Conservation (phyloP, 2,113 vertebrate species). For the Zosterops hypoxanthus region DNA sequence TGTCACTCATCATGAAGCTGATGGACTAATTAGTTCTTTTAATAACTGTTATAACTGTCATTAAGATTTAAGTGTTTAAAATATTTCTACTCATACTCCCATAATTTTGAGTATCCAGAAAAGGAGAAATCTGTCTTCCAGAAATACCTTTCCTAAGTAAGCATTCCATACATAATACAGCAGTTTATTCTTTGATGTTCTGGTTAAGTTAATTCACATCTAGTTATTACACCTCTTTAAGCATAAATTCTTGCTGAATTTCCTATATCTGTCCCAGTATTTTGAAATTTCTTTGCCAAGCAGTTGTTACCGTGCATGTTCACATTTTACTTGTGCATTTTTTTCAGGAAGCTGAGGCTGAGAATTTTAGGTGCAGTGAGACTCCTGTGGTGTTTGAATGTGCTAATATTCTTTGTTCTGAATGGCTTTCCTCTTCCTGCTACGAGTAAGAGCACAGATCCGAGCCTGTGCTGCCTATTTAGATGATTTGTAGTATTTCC, state of each 20-base stretch:
- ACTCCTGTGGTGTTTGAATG: background rate
- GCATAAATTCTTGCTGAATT: background rate
- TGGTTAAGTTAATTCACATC: background rate
- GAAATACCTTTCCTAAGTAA: background rate
- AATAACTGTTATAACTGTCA: background rate
- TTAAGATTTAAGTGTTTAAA: background rate
- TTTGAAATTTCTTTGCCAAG: background rate
- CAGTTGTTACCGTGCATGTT: background rate
- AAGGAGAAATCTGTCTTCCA: background rate
- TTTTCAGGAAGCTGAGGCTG: background rate
- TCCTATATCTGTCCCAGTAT: background rate
- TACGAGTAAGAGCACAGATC: background rate
- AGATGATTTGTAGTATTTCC: background rate
- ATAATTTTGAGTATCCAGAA: background rate
- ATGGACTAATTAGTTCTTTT: background rate
- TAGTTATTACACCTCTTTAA: background rate
- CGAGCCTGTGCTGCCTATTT: background rate
- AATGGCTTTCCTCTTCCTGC: background rate
- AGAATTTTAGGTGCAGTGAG: background rate
- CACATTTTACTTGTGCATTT: background rate
- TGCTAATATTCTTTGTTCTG: background rate
- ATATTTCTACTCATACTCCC: background rate
- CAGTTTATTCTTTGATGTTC: background rate
- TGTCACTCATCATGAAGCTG: background rate
- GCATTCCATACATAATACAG: rapidly evolving